Percentiles rank a stretch among this genome's conserved stretches.
phyloP scores from a whole-genome alignment of 2,113 vertebrate genomes.

The Pterocles gutturalis region DNA sequence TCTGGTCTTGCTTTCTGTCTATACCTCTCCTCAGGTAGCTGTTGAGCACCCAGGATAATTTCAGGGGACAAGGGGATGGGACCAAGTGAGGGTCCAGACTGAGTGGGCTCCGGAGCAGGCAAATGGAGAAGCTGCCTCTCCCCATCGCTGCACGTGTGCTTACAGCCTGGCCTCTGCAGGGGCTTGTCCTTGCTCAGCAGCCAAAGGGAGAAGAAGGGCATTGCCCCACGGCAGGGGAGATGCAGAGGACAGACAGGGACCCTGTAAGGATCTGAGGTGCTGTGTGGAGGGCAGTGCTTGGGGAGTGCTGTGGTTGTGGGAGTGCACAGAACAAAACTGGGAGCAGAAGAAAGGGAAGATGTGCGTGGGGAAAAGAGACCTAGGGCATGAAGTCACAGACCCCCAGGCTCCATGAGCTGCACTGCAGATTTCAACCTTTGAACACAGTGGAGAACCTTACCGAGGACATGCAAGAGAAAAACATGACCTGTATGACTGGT shows the following conservation, averaged over 20 bases:
- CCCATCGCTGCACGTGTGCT: rapidly evolving
- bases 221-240: rapidly evolving
- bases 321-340: neutral
- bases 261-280: neutral
- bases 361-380: neutral
- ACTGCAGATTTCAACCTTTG: neutral
- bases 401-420: neutral
- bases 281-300: neutral
- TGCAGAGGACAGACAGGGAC: neutral
- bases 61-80: neutral
- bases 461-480: neutral
- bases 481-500: neutral
- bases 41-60: neutral
- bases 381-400: neutral
- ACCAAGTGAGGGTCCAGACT: neutral
- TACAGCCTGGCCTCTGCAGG: neutral
- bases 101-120: rapidly evolving
- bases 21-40: neutral
- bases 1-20: neutral
- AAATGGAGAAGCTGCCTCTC: neutral
- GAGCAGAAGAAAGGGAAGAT: neutral
- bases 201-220: rapidly evolving
- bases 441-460: neutral
- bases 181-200: neutral
- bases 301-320: neutral